phyloP scores from a whole-genome alignment of 1,140 invertebrate genomes.

The Homalodisca vitripennis region DNA sequence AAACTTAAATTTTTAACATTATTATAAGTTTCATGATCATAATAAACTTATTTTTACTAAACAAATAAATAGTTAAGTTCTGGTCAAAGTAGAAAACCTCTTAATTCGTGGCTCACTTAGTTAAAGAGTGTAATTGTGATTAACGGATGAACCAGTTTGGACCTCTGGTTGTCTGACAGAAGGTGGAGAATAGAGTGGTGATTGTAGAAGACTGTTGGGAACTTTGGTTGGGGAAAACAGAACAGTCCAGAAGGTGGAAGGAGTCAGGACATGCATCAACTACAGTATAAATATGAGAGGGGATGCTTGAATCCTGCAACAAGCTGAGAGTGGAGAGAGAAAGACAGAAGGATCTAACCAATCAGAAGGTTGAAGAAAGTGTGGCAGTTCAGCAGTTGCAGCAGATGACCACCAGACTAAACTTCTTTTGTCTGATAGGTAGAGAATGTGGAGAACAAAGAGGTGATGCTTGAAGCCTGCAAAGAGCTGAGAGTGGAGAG shows the following conservation, averaged over 20 bases:
- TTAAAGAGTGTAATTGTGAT: no score
- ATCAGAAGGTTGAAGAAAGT: constrained; percentile 60
- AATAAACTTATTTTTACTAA: no score
- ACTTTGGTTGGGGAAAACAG: constrained; percentile 69
- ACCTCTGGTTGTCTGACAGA: no score
- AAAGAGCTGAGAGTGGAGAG: constrained; percentile 66
- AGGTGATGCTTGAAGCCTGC: constrained; percentile 68
- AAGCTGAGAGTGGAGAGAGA: constrained; percentile 70
- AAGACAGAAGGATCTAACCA: constrained; percentile 63
- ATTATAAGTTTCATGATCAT: no score
- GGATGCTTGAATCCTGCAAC: constrained; percentile 66
- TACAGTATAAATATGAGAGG: constrained; percentile 53
- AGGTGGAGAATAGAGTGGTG: constrained; percentile 53
- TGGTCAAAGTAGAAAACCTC: no score
- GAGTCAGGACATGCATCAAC: constrained; percentile 52
- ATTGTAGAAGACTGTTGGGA: constrained; percentile 66
- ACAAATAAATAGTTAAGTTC: no score
- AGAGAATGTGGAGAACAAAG: constrained; percentile 54
- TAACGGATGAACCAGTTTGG: no score
- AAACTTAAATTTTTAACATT: no score
- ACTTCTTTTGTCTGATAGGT: no score
- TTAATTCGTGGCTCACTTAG: no score
- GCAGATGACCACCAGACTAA: no score
- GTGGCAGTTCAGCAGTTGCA: constrained; percentile 54
- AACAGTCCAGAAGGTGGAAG: constrained; percentile 62